A percentile compares a stretch with the other conserved stretches of the same genome.
Conservation (phyloP, 2,888 invertebrate genomes). For the Melinopterus prodromus region DNA sequence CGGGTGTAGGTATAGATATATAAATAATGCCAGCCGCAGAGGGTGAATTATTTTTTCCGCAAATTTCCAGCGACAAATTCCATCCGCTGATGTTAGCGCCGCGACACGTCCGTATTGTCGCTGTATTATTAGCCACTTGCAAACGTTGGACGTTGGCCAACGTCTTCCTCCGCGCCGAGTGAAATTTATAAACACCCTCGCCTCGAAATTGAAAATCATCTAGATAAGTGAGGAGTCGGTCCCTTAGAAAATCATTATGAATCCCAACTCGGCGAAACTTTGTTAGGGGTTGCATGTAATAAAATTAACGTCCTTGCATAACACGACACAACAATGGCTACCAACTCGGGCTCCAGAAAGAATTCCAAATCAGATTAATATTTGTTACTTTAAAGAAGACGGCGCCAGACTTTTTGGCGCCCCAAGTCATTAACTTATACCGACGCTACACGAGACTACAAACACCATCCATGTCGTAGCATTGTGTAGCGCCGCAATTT, state of each 20-base stretch:
- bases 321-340: neutral
- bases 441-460: neutral
- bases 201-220: conserved; percentile 22
- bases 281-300: conserved; percentile 30
- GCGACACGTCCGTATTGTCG: conserved; percentile 7
- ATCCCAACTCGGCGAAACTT: conserved; percentile 33
- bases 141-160: conserved; percentile 25
- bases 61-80: conserved; percentile 6
- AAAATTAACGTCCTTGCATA: neutral
- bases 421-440: neutral
- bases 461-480: neutral
- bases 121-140: conserved; percentile 26
- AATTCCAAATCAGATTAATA: neutral
- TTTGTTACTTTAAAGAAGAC: neutral
- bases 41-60: conserved; percentile 18
- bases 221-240: neutral
- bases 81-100: neutral
- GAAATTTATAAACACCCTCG: conserved; percentile 29
- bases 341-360: neutral
- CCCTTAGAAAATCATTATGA: conserved; percentile 4
- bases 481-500: neutral
- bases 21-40: neutral
- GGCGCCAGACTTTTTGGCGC: conserved; percentile 4
- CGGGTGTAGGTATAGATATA: neutral
- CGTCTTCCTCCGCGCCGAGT: conserved; percentile 14